Conservation (phyloP, 1,140 invertebrate species). For the Nasonia vitripennis region DNA sequence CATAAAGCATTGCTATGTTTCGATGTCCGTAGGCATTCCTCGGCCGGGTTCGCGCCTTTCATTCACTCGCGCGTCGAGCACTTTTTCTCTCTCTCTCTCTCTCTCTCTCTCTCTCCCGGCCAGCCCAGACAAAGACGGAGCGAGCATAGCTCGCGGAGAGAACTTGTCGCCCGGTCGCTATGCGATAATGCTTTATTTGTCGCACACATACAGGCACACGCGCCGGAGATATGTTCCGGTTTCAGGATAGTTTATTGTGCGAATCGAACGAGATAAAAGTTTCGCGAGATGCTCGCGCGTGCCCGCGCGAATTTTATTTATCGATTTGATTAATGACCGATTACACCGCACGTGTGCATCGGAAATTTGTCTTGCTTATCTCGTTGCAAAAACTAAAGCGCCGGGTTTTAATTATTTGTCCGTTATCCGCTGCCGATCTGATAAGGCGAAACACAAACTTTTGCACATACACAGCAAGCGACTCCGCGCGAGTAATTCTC, state of each 20-base stretch:
- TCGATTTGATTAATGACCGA: constrained; percentile 52
- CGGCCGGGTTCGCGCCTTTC: constrained; percentile 72
- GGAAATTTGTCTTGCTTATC: constrained; percentile 29
- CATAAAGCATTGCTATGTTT: constrained; percentile 77
- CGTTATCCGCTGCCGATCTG: not conserved
- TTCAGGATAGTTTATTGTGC: constrained; percentile 75
- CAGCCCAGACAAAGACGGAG: not conserved
- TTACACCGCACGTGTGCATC: constrained; percentile 37
- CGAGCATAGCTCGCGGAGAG: constrained; percentile 53
- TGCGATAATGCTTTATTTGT: constrained; percentile 76
- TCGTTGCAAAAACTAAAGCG: not conserved
- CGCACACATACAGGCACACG: constrained; percentile 61
- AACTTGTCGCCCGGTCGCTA: constrained; percentile 70
- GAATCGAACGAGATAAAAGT: constrained; percentile 73
- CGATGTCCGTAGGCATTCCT: constrained; percentile 75
- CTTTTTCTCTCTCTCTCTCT: not conserved
- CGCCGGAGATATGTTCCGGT: constrained; percentile 72
- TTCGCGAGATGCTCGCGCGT: not conserved
- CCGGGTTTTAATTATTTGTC: not conserved
- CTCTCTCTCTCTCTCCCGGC: not conserved
- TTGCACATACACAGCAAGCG: too few relatives aligned
- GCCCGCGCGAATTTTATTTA: constrained; percentile 48
- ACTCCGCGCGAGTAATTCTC: not conserved
- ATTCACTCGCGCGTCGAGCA: constrained; percentile 67
- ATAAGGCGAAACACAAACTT: not conserved